phyloP scores from a whole-genome alignment of 2,797 vertebrate species.

The Momotus momota region DNA sequence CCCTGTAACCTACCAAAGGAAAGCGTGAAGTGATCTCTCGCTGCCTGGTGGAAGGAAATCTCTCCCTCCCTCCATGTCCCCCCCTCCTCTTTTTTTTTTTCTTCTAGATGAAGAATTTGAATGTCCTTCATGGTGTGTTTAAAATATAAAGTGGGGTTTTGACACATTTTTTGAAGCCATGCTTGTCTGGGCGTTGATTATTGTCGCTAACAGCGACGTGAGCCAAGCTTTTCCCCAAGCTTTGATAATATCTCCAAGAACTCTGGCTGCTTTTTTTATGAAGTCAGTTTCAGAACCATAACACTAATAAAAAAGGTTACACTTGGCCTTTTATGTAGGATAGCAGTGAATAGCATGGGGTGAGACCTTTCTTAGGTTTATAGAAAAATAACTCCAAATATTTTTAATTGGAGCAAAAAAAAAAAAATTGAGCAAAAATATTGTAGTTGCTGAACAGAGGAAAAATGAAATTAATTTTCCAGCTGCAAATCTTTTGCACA shows the following conservation, averaged over 20 bases:
- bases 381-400: not conserved
- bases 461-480: not conserved
- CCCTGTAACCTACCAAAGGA: slow-evolving; percentile 56
- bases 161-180: slow-evolving; percentile 33
- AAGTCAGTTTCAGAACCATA: slow-evolving; percentile 17
- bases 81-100: not conserved
- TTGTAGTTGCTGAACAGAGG: not conserved
- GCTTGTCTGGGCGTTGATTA: not conserved
- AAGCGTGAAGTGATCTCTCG: slow-evolving; percentile 57
- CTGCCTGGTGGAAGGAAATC: slow-evolving; percentile 44
- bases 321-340: not conserved
- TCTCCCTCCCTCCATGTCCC: not conserved
- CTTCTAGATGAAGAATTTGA: slow-evolving; percentile 50
- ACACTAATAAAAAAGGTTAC: not conserved
- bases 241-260: slow-evolving; percentile 26
- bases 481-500: not conserved
- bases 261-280: not conserved
- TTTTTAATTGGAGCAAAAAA: slow-evolving; percentile 5
- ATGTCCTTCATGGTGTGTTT: slow-evolving; percentile 57
- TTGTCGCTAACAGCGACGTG: not conserved
- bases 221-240: slow-evolving; percentile 19
- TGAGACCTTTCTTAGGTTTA: not conserved
- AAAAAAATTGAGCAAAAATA: slow-evolving; percentile 18
- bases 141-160: slow-evolving; percentile 58
- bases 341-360: not conserved